Base-by-base conservation (phyloP, 2,888 invertebrate genomes). In the Agelastica alni region DNA sequence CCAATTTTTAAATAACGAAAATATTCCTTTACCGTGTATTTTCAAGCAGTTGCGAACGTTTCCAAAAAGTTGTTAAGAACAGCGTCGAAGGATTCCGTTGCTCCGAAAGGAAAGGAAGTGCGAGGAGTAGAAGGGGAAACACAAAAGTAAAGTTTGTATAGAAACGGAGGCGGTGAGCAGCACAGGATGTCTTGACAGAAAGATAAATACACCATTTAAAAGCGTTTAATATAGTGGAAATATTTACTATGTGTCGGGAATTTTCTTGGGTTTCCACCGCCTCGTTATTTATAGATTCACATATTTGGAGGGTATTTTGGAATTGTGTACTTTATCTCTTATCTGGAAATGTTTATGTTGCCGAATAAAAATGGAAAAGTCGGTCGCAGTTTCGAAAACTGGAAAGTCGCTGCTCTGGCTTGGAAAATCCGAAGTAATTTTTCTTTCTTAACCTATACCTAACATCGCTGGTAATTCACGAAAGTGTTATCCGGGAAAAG, bases 101-200 rank as follows among this genome's bases (percentile, higher is more conserved):
- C 37, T 18, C 4, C 20, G 20, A 18, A 39, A 39, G 37, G 12
- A 39, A 39, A 39, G 37, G 37, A 39, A 39, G 18, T 20, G 37
- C 7, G 6, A 9, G 26, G 26, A 26, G 26, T 6, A 39, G 65
- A 67, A 66, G 68, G 70, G 70, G 71, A 73, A 73, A 72, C 68
- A 70, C 70, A 65, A 68, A 70, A 69, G 72, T 67, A 70, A 74
- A 72, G 70, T 71, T 70, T 68, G 47, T 56, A 67, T 66, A 64
- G 69, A 69, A 71, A 68, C 14, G 69, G 67, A 68, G 70, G 66
- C 67, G 48, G 63, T 62, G 43, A 51, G 51, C 2, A 17, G 60
- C 67, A 66, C 69, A 66, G 68, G 68, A 66, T 64, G 60, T 64
- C 63, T 53, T 63, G 70, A 68, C 70, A 69, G 68, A 64, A 70